Percentiles rank a stretch among this genome's conserved stretches.
Conservation (phyloP, 2,113 vertebrate genomes). For the Percopsis transmontana region DNA sequence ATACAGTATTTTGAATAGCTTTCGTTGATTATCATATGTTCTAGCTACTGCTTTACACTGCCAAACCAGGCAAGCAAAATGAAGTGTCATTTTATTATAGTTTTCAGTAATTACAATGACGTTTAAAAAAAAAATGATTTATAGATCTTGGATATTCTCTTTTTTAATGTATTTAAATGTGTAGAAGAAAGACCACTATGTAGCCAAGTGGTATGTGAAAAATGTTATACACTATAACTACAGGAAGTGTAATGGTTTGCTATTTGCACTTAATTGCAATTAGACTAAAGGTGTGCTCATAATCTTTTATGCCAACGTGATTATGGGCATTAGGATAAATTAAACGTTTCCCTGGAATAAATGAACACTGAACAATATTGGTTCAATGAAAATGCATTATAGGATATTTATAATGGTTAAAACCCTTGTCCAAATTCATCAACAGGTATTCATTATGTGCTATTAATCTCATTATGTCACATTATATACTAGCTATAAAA, state of each 20-base stretch:
- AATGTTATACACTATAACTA: background rate
- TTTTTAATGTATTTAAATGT: constrained; percentile 10
- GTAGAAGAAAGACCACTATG: background rate
- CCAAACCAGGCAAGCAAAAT: background rate
- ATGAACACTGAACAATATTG: constrained; percentile 10
- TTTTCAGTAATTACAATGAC: background rate
- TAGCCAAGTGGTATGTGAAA: constrained; percentile 22
- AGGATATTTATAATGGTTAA: constrained; percentile 13
- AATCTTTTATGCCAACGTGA: background rate
- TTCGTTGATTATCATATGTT: no score
- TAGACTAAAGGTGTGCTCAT: background rate
- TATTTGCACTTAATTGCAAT: constrained; percentile 31
- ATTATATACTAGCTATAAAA: constrained; percentile 6
- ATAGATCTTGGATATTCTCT: constrained; percentile 7
- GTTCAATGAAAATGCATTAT: constrained; percentile 20
- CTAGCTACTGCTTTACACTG: background rate
- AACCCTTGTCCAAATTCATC: constrained; percentile 5
- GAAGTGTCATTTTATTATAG: background rate
- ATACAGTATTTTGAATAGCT: no score
- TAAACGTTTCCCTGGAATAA: background rate
- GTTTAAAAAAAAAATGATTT: constrained; percentile 9
- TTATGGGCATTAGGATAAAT: background rate
- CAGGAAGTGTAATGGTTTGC: constrained; percentile 9
- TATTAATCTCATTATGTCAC: background rate
- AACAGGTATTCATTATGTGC: background rate